These are phyloP conservation scores for Cremastinae sp. DNA, from an alignment of 2,888 invertebrate species.

Conservation along the genomic window DNA sequence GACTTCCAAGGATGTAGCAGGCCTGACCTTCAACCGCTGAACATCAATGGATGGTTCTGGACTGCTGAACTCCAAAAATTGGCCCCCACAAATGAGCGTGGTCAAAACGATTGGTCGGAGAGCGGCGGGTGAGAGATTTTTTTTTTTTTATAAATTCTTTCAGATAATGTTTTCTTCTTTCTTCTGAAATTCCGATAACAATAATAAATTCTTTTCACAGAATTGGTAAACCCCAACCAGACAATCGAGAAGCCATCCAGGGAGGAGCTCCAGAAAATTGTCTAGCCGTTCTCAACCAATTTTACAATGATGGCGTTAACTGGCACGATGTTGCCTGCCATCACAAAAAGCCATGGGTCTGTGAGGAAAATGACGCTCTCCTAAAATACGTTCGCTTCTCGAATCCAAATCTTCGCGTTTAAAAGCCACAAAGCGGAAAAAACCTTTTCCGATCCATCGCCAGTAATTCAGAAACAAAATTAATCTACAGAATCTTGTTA, in stretches of 20 bases:
- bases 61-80: conserved; percentile 92
- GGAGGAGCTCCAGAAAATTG: conserved; percentile 93
- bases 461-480: conserved; percentile 39
- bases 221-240: conserved; percentile 92
- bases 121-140: conserved; percentile 85
- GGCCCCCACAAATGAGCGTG: conserved; percentile 90
- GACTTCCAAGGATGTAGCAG: conserved; percentile 95
- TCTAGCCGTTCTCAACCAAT: conserved; percentile 91
- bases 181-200: no score
- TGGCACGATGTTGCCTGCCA: conserved; percentile 96
- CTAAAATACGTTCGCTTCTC: conserved; percentile 91
- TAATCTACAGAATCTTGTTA: conserved; percentile 21
- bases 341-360: conserved; percentile 93
- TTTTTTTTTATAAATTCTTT: not conserved
- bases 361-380: conserved; percentile 93
- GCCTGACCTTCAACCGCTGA: conserved; percentile 90
- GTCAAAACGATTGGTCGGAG: conserved; percentile 94
- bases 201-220: conserved; percentile 69
- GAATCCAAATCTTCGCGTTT: conserved; percentile 89
- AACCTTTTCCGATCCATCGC: conserved; percentile 7
- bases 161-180: not conserved
- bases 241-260: conserved; percentile 91
- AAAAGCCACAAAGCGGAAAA: conserved; percentile 68
- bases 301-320: conserved; percentile 94
- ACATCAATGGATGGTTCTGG: conserved; percentile 96